Evolutionary conservation across 1,140 invertebrate species (phyloP).

Genomic region (Phymastichus coffea): DNA sequence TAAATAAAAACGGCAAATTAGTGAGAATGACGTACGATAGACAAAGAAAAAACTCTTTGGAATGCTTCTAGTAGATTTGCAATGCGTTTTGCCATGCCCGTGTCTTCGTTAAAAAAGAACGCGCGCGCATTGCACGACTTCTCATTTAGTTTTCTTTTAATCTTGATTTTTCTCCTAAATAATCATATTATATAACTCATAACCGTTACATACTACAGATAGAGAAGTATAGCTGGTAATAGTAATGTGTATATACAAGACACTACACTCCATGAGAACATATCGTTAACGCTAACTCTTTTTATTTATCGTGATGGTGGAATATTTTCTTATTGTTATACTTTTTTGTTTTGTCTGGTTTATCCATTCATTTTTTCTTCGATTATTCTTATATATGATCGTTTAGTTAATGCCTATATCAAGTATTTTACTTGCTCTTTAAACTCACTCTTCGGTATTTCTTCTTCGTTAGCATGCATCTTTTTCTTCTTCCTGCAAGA

Average conservation of each 20-base stretch:
- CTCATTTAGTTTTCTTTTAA: constrained; percentile 28
- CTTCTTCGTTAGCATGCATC: constrained; percentile 20
- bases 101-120: constrained; percentile 37
- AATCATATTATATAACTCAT: constrained; percentile 36
- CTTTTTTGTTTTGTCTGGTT: constrained; percentile 6
- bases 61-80: constrained; percentile 36
- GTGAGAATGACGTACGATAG: too few relatives aligned
- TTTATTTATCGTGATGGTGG: too few relatives aligned
- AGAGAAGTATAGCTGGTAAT: constrained; percentile 51
- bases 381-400: constrained; percentile 30
- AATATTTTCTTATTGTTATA: constrained; percentile 39
- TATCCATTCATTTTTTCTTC: constrained; percentile 22
- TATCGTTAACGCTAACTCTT: constrained; percentile 52
- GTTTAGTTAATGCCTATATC: constrained; percentile 30
- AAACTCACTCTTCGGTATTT: constrained; percentile 26
- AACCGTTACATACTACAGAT: constrained; percentile 48
- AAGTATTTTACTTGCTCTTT: constrained; percentile 29
- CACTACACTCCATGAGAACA: constrained; percentile 55
- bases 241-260: constrained; percentile 55
- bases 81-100: constrained; percentile 43
- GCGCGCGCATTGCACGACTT: constrained; percentile 26
- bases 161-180: constrained; percentile 24
- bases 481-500: constrained; percentile 32
- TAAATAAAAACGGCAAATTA: not conserved
- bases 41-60: constrained; percentile 9